These are phyloP conservation scores for Glossosoma conforme DNA, from an alignment of 1,140 invertebrate species.

Conservation along the genomic window DNA sequence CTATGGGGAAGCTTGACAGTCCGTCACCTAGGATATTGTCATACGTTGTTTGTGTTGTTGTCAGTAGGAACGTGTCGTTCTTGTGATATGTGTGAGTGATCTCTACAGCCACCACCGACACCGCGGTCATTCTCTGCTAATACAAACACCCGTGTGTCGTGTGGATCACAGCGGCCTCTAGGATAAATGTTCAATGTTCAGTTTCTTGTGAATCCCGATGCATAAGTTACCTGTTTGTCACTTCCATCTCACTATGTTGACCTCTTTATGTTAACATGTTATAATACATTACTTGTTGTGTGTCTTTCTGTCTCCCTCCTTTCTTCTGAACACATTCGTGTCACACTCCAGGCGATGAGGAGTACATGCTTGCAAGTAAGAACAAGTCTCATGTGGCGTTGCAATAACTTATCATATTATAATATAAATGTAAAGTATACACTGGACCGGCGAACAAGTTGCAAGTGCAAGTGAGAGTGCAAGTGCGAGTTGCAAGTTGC, in stretches of 20 bases:
- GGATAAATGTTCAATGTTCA: constrained; percentile 1
- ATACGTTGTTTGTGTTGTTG: constrained; percentile 23
- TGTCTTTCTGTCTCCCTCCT: constrained; percentile 30
- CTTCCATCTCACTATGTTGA: constrained; percentile 3
- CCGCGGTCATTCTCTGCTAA: constrained; percentile 10
- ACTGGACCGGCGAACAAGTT: not conserved
- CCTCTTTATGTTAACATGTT: constrained; percentile 20
- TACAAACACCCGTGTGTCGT: not conserved
- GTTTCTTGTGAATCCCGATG: not conserved
- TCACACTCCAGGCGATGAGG: constrained; percentile 30
- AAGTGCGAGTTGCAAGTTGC: not conserved
- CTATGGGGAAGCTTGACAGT: constrained; percentile 16
- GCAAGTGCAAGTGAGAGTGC: not conserved
- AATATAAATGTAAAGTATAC: constrained; percentile 13
- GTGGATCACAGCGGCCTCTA: constrained; percentile 1
- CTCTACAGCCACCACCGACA: constrained; percentile 16
- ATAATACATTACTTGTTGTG: constrained; percentile 20
- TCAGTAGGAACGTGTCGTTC: constrained; percentile 26
- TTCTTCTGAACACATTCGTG: constrained; percentile 30
- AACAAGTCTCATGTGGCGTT: constrained; percentile 28
- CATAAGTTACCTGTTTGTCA: constrained; percentile 10
- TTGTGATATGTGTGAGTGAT: constrained; percentile 29
- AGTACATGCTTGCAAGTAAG: constrained; percentile 32
- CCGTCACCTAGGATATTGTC: constrained; percentile 16
- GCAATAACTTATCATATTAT: too few species aligned